Conservation (phyloP, 2,113 vertebrate species). For the Oenanthe oenanthe region DNA sequence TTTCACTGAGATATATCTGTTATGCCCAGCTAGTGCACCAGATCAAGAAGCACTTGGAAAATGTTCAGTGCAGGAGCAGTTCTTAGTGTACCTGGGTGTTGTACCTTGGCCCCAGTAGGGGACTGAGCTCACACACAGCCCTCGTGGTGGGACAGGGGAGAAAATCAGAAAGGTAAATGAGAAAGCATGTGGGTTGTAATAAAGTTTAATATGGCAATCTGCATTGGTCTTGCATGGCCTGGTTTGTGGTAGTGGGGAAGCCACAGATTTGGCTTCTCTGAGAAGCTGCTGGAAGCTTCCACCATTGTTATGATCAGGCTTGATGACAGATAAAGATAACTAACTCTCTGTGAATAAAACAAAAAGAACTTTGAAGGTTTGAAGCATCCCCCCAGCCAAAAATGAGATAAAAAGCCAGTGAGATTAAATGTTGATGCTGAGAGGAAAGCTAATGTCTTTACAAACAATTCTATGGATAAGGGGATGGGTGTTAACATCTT, state of each 20-base stretch:
- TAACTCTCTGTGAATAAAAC: neutral
- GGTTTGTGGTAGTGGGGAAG: neutral
- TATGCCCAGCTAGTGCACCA: neutral
- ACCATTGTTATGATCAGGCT: neutral
- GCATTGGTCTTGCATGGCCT: neutral
- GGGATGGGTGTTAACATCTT: rapidly evolving
- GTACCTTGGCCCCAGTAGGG: neutral
- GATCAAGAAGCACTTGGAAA: neutral
- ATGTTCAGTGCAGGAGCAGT: neutral
- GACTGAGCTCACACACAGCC: neutral
- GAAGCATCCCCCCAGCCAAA: neutral
- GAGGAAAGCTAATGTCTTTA: neutral
- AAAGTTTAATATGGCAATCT: neutral
- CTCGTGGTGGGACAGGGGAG: rapidly evolving
- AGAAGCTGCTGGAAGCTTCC: neutral
- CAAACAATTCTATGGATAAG: neutral
- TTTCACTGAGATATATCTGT: neutral
- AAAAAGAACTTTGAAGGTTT: neutral
- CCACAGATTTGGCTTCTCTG: neutral
- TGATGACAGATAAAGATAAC: neutral
- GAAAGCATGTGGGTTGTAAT: neutral
- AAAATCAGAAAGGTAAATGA: neutral
- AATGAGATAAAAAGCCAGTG: neutral
- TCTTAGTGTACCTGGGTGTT: neutral
- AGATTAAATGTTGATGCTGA: neutral